Percentiles rank a stretch among this genome's conserved stretches.
Evolutionary conservation across 1,140 invertebrate species (phyloP).

Genomic region (Formica exsecta): DNA sequence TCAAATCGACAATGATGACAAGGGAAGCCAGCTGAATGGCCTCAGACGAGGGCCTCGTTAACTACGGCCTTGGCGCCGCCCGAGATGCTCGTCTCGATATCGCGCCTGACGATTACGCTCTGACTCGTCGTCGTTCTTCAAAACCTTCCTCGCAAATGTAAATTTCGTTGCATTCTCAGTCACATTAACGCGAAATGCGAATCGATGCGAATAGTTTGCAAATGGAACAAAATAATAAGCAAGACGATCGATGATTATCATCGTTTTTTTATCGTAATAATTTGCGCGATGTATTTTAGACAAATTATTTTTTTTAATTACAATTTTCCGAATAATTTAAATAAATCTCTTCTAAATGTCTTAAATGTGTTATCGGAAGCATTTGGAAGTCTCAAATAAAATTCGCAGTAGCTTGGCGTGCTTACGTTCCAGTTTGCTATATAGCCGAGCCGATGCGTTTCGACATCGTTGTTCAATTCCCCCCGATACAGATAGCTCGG

Average conservation of each 20-base stretch:
- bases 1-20: constrained; percentile 68
- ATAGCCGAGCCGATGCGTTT: constrained; percentile 67
- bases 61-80: constrained; percentile 78
- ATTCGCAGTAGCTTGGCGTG: constrained; percentile 16
- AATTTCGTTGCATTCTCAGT: background rate
- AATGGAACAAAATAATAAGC: too few relatives aligned
- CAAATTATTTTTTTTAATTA: background rate
- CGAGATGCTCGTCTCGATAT: constrained; percentile 79
- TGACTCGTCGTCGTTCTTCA: constrained; percentile 63
- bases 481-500: constrained; percentile 61
- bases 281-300: background rate
- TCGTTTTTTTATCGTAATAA: background rate
- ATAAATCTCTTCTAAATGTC: background rate
- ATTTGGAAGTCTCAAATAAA: constrained; percentile 15
- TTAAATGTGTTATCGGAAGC: background rate
- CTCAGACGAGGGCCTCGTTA: constrained; percentile 80
- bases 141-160: constrained; percentile 29
- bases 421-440: constrained; percentile 56
- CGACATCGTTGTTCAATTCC: constrained; percentile 70
- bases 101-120: constrained; percentile 67
- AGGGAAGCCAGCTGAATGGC: constrained; percentile 74
- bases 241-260: background rate
- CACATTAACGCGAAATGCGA: background rate
- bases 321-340: background rate
- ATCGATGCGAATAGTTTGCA: background rate